Evolutionary conservation across 2,888 invertebrate species (phyloP).

Genomic region (Deilephila elpenor): DNA sequence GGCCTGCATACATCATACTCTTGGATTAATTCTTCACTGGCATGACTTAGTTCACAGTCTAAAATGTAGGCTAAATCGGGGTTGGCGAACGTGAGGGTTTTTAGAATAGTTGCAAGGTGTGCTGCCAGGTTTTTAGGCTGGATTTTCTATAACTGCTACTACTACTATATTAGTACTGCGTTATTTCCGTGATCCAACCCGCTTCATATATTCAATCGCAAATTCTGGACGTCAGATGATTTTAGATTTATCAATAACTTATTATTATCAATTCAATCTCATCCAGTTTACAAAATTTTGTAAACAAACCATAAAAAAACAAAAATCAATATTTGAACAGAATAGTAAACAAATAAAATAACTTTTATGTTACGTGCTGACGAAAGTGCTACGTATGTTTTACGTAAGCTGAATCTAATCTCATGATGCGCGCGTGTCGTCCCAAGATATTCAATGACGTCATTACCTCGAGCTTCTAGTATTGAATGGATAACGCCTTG

Average conservation of each 20-base stretch:
- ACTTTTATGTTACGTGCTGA: background rate
- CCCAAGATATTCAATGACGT: background rate
- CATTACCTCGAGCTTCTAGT: background rate
- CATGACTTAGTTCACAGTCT: background rate
- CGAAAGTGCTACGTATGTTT: constrained; percentile 4
- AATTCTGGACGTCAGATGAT: too few relatives aligned
- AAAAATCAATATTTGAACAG: background rate
- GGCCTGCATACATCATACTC: background rate
- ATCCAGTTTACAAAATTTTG: background rate
- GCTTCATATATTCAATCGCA: too few relatives aligned
- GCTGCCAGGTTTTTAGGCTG: background rate
- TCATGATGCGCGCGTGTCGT: background rate
- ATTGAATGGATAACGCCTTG: background rate
- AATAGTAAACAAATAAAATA: background rate
- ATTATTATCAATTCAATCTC: too few relatives aligned
- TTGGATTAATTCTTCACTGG: background rate
- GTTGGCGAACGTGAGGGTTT: background rate
- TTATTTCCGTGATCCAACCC: too few relatives aligned
- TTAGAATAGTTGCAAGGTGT: background rate
- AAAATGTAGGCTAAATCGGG: background rate
- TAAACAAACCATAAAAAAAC: background rate
- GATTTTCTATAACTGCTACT: background rate
- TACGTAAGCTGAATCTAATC: constrained; percentile 4
- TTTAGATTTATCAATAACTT: too few relatives aligned
- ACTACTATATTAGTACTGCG: background rate